A percentile compares a stretch with the other conserved stretches of the same genome.
phyloP scores from a whole-genome alignment of 2,888 invertebrate species.

The Alentia gelatinosa region DNA sequence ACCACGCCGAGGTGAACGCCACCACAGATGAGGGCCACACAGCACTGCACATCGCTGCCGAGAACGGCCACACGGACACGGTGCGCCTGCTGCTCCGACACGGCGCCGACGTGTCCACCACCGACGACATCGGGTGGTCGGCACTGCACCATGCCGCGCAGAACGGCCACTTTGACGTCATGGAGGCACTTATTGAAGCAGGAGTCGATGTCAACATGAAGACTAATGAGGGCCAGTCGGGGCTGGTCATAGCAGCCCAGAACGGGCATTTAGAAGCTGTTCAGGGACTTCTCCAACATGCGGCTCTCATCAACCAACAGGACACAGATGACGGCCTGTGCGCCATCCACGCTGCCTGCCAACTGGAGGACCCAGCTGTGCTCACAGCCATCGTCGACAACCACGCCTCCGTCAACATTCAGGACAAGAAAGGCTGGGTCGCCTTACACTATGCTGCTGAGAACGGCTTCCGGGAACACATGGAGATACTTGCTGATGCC shows the following conservation, averaged over 20 bases:
- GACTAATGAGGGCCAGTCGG: slow-evolving; percentile 64
- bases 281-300: slow-evolving; percentile 58
- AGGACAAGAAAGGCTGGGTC: slow-evolving; percentile 66
- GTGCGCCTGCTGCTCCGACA: slow-evolving; percentile 60
- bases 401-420: slow-evolving; percentile 62
- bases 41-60: slow-evolving; percentile 66
- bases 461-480: slow-evolving; percentile 59
- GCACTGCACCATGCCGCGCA: slow-evolving; percentile 67
- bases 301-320: slow-evolving; percentile 64
- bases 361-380: slow-evolving; percentile 57
- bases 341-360: slow-evolving; percentile 65
- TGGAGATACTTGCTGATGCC: slow-evolving; percentile 60
- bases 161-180: slow-evolving; percentile 63
- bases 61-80: slow-evolving; percentile 64
- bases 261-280: slow-evolving; percentile 64
- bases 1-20: slow-evolving; percentile 61
- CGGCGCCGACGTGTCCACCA: slow-evolving; percentile 52
- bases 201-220: slow-evolving; percentile 62
- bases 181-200: slow-evolving; percentile 13
- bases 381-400: slow-evolving; percentile 58
- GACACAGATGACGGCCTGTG: slow-evolving; percentile 58
- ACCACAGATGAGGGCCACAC: slow-evolving; percentile 64
- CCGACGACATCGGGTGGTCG: slow-evolving; percentile 62
- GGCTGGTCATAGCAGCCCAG: slow-evolving; percentile 65
- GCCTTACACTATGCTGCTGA: slow-evolving; percentile 65